Conservation (phyloP, 2,113 vertebrate species). For the Corvus hawaiiensis region DNA sequence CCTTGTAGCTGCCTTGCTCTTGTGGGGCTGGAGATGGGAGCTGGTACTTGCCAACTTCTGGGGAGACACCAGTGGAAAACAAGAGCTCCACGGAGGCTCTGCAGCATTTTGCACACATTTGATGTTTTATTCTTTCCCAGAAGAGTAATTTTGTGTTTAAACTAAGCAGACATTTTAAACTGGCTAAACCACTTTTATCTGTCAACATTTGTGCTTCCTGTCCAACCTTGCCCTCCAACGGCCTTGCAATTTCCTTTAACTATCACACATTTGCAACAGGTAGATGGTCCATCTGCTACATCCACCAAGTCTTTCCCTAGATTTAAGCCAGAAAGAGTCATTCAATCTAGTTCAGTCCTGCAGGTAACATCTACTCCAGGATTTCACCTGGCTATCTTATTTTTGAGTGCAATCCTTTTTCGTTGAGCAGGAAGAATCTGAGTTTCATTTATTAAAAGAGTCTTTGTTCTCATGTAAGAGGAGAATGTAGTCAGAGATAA, state of each 20-base stretch:
- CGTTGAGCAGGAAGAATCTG: not conserved
- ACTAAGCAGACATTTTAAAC: not conserved
- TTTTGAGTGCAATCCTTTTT: not conserved
- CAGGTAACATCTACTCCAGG: not conserved
- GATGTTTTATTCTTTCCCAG: not conserved
- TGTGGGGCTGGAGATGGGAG: not conserved
- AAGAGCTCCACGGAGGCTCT: not conserved
- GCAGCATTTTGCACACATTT: not conserved
- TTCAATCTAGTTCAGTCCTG: not conserved
- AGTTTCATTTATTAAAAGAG: conserved; percentile 11
- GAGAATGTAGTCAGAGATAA: conserved; percentile 12
- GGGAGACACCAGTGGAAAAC: rapidly evolving
- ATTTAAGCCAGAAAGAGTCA: not conserved
- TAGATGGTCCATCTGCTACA: not conserved
- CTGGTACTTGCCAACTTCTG: not conserved
- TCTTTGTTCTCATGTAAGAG: conserved; percentile 24
- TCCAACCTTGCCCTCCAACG: not conserved
- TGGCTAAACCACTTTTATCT: not conserved
- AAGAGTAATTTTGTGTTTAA: not conserved
- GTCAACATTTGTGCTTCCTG: not conserved
- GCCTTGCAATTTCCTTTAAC: not conserved
- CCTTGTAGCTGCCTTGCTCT: not conserved
- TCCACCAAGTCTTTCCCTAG: not conserved
- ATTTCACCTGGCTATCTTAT: not conserved
- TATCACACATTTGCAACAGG: not conserved